Conservation (phyloP, 2,113 vertebrate species). For the Campylomormyrus tamandua region DNA sequence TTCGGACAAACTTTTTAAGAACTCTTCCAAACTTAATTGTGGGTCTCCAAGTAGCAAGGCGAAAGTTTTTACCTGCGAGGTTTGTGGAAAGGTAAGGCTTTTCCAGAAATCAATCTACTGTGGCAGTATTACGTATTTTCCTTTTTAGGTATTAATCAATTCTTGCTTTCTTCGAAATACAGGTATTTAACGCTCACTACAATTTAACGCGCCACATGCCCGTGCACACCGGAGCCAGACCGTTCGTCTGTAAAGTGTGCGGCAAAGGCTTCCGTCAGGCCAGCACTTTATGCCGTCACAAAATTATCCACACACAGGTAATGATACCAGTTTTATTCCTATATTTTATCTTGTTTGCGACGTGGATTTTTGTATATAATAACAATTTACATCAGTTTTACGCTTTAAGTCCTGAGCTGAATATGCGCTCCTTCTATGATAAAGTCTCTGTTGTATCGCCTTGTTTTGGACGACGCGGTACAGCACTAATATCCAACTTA, state of each 20-base stretch:
- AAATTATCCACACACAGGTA: conserved; percentile 98
- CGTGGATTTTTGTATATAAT: background rate
- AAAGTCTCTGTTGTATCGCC: background rate
- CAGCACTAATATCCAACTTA: background rate
- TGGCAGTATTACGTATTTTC: background rate
- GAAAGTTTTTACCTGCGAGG: conserved; percentile 97
- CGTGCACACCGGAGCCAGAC: conserved; percentile 92
- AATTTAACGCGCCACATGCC: conserved; percentile 97
- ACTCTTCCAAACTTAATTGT: conserved; percentile 67
- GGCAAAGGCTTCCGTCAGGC: conserved; percentile 94
- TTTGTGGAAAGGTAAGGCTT: conserved; percentile 88
- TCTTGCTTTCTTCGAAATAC: conserved; percentile 12
- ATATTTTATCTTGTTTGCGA: background rate
- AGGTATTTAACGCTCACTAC: conserved; percentile 96
- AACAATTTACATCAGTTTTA: background rate
- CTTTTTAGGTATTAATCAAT: background rate
- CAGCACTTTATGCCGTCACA: conserved; percentile 90
- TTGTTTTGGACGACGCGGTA: background rate
- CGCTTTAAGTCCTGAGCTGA: background rate
- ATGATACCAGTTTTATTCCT: background rate
- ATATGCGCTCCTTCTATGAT: background rate
- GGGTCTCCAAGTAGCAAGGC: conserved; percentile 75
- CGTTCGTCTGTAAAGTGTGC: conserved; percentile 94
- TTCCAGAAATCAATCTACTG: background rate
- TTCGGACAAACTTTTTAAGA: conserved; percentile 85